Conservation (phyloP, 2,797 vertebrate genomes). For the Argyrosomus regius region DNA sequence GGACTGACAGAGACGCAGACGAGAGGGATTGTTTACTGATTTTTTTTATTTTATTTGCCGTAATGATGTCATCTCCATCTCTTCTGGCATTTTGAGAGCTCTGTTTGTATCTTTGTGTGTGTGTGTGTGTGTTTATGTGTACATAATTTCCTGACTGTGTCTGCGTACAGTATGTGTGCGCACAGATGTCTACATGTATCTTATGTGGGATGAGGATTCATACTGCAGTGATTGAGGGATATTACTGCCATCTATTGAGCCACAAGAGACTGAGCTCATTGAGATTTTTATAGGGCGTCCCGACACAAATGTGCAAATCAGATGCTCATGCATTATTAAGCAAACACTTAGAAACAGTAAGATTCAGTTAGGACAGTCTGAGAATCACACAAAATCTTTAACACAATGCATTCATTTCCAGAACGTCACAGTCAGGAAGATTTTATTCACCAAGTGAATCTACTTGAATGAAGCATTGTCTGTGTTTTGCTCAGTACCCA, state of each 20-base stretch:
- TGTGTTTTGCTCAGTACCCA: neutral
- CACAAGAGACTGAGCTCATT: slow-evolving; percentile 81
- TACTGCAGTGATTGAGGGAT: slow-evolving; percentile 83
- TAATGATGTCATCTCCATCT: slow-evolving; percentile 65
- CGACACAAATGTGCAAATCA: slow-evolving; percentile 69
- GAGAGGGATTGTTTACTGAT: slow-evolving; percentile 54
- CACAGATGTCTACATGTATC: slow-evolving; percentile 38
- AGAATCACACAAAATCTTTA: slow-evolving; percentile 25
- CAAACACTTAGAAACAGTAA: slow-evolving; percentile 45
- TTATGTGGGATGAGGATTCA: slow-evolving; percentile 69
- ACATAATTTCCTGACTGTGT: slow-evolving; percentile 16
- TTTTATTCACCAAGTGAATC: slow-evolving; percentile 39
- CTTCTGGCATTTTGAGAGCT: slow-evolving; percentile 54
- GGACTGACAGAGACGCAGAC: slow-evolving; percentile 61
- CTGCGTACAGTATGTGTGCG: slow-evolving; percentile 20
- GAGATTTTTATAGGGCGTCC: slow-evolving; percentile 66
- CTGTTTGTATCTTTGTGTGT: slow-evolving; percentile 8
- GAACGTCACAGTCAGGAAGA: slow-evolving; percentile 13
- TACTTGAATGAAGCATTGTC: neutral
- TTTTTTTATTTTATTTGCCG: slow-evolving; percentile 42
- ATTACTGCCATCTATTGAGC: slow-evolving; percentile 91
- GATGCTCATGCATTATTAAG: slow-evolving; percentile 71
- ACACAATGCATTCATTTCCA: slow-evolving; percentile 26
- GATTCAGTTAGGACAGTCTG: slow-evolving; percentile 38
- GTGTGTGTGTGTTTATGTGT: slow-evolving; percentile 16